Evolutionary conservation across 2,113 vertebrate species (phyloP).

Genomic region (Gallinago jamesoni): DNA sequence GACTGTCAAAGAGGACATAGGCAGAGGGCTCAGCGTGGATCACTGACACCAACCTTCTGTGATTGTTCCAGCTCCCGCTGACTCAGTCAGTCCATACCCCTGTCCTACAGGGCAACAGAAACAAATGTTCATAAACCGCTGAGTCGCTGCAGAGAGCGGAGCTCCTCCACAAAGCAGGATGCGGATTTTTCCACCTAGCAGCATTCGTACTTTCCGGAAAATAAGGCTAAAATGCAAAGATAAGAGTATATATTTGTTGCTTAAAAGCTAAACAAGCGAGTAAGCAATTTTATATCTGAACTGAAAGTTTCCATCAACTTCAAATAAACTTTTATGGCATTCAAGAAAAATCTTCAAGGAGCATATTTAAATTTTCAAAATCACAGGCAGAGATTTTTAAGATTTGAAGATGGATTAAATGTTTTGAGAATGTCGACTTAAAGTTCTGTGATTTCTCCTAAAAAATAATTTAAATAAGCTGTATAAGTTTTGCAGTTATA

Average conservation of each 20-base stretch:
- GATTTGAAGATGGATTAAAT: background rate
- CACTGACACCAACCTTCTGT: constrained; percentile 79
- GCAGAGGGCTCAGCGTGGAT: fast-evolving
- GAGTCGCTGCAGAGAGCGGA: constrained; percentile 89
- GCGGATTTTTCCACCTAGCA: constrained; percentile 88
- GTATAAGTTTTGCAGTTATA: background rate
- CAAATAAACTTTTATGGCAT: background rate
- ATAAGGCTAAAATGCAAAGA: constrained; percentile 80
- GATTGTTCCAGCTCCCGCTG: constrained; percentile 89
- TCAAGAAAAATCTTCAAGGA: background rate
- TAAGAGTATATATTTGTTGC: background rate
- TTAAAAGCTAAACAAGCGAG: background rate
- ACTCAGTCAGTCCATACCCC: constrained; percentile 94
- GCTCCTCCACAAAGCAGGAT: constrained; percentile 91
- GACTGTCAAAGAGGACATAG: fast-evolving
- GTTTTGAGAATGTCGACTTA: background rate
- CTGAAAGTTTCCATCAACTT: background rate
- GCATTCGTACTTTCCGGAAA: constrained; percentile 87
- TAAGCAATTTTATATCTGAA: background rate
- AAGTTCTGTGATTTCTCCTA: background rate
- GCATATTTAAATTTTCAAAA: background rate
- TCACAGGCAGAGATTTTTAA: background rate
- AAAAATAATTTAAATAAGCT: background rate
- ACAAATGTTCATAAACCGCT: constrained; percentile 98
- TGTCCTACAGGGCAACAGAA: constrained; percentile 96